Percentiles rank a stretch among this genome's conserved stretches.
These are phyloP conservation scores for Cottus gobio DNA, from an alignment of 2,113 vertebrate genomes.

Conservation along the genomic window DNA sequence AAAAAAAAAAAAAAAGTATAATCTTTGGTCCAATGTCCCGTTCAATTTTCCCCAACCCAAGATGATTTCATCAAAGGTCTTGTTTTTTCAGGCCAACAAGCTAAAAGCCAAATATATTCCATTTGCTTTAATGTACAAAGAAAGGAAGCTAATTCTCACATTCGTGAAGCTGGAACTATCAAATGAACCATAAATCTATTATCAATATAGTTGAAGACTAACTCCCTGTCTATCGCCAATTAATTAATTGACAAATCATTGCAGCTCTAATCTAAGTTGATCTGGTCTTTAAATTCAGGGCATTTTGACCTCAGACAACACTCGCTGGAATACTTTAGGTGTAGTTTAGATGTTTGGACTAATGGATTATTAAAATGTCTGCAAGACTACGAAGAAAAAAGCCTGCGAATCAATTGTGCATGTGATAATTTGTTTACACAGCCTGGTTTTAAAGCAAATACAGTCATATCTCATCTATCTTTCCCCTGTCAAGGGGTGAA, in stretches of 20 bases:
- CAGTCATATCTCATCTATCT: conserved; percentile 4
- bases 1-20: too few relatives aligned
- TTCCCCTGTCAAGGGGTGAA: conserved; percentile 22
- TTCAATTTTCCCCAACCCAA: neutral
- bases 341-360: neutral
- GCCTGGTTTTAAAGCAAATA: neutral
- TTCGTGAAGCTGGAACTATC: neutral
- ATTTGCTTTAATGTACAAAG: neutral
- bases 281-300: neutral
- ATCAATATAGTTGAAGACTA: neutral
- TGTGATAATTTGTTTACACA: neutral
- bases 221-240: neutral
- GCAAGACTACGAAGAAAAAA: neutral
- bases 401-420: neutral
- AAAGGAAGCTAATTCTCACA: neutral
- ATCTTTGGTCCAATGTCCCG: neutral
- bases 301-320: neutral
- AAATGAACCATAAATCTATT: neutral
- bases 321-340: neutral
- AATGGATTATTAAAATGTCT: neutral
- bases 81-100: neutral
- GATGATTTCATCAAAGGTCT: neutral
- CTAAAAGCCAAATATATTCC: neutral
- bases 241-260: neutral
- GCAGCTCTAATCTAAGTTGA: neutral